These are phyloP conservation scores for Stratiomys singularior DNA, from an alignment of 2,888 invertebrate genomes.

Conservation along the genomic window DNA sequence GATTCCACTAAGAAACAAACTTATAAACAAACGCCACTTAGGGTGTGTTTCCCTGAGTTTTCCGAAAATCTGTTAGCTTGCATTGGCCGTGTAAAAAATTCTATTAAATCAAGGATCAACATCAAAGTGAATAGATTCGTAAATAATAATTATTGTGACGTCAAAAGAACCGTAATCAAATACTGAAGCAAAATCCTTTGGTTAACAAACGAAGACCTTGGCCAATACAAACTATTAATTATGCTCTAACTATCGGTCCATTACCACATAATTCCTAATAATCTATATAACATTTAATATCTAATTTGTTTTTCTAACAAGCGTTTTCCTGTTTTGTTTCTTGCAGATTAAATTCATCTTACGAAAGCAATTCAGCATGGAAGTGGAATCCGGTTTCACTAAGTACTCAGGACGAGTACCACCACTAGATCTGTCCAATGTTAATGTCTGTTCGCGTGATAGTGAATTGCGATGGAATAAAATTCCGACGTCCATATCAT, in stretches of 20 bases:
- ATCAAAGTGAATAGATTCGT: no score
- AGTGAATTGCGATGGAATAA: constrained; percentile 57
- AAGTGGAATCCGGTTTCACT: constrained; percentile 62
- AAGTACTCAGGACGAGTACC: constrained; percentile 64
- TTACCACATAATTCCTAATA: neutral
- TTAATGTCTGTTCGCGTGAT: constrained; percentile 59
- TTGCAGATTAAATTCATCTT: neutral
- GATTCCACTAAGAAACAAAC: no score
- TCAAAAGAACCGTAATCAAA: no score
- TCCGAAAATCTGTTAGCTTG: no score
- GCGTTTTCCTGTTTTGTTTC: constrained; percentile 5
- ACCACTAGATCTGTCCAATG: constrained; percentile 62
- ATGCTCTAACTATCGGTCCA: neutral
- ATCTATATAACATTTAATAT: neutral
- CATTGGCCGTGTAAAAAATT: no score
- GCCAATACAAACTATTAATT: no score
- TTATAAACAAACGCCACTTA: no score
- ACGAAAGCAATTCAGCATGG: constrained; percentile 56
- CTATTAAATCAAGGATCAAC: no score
- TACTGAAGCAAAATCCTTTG: no score
- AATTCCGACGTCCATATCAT: constrained; percentile 48
- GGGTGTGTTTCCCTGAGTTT: no score
- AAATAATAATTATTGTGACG: no score
- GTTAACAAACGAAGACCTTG: no score
- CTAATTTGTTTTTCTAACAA: constrained; percentile 14